Evolutionary conservation across 2,797 vertebrate species (phyloP), one percentile per base, ranked within the genome.

Genomic region (Pteronotus mesoamericanus): DNA sequence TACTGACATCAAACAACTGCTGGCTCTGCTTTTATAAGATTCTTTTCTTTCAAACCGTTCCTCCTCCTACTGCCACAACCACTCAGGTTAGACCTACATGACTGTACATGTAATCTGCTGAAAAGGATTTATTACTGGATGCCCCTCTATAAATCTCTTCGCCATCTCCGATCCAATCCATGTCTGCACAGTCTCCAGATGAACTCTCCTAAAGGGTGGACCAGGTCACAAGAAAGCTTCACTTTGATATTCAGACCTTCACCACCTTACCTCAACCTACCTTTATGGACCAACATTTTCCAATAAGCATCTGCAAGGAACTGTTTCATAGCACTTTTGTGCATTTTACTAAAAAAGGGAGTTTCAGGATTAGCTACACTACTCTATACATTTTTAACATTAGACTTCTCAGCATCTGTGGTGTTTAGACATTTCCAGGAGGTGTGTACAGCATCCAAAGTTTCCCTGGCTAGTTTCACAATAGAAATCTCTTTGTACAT

Each of bases 401-500:
- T 46, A 74, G 48, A 32, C 26, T 22, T 57, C 51, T 68, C 55
- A 57, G 72, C 85, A 61, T 79, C 57, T 80, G 48, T 53, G 78
- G 80, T 22, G 15, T 86, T 24, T 46, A 29, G 64, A 88, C 75
- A 77, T 69, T 69, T 94, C 74, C 10, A 53, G 7, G 55, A 92
- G 16, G 53, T 1, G 24, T 29, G 32, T 19, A 86, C 1, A 85
- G 6, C 53, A 48, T 37, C 16, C 19, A 68, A 39, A 32, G 16
- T 57, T 93, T 95, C 78, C 26, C 55, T 92, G 95, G 74, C 48
- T 51, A 94, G 84, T 91, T 74, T 93, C 29, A 72, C 46, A 66
- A 84, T 0, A 84, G 86, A 89, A 94, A 79, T 5, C 18, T 84
- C 55, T 86, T 61, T 80, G n/a, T 21, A 22, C 18, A n/a, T 39